phyloP scores from a whole-genome alignment of 2,113 vertebrate species.

The Proteles cristata region DNA sequence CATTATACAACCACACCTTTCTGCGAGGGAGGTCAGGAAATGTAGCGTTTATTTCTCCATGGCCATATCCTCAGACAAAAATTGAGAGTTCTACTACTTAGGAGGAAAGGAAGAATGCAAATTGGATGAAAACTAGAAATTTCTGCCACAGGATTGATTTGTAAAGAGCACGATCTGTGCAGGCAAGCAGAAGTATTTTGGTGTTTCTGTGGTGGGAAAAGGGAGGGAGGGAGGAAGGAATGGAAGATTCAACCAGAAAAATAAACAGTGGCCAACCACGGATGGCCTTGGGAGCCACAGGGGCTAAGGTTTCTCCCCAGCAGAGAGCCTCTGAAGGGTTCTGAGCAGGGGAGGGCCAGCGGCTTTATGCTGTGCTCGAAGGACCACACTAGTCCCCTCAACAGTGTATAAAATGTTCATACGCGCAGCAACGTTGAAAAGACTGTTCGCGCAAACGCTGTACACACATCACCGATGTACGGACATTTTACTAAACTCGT shows the following conservation, averaged over 20 bases:
- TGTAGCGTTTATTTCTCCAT: background rate
- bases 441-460: background rate
- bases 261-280: background rate
- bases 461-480: fast-evolving
- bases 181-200: background rate
- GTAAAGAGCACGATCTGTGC: background rate
- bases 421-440: background rate
- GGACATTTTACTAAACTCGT: background rate
- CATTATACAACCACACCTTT: background rate
- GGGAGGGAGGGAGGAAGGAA: background rate
- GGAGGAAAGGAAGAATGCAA: background rate
- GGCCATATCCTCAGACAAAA: background rate
- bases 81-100: background rate
- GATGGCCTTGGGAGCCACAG: background rate
- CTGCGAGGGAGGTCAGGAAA: background rate
- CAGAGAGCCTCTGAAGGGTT: background rate
- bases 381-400: background rate
- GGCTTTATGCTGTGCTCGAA: background rate
- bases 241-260: background rate
- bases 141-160: background rate
- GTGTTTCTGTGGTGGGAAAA: background rate
- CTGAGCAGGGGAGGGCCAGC: fast-evolving
- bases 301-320: background rate
- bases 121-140: background rate
- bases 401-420: background rate